These are phyloP conservation scores for Leptinotarsa undecemlineata DNA, from an alignment of 1,140 invertebrate species.

Conservation along the genomic window DNA sequence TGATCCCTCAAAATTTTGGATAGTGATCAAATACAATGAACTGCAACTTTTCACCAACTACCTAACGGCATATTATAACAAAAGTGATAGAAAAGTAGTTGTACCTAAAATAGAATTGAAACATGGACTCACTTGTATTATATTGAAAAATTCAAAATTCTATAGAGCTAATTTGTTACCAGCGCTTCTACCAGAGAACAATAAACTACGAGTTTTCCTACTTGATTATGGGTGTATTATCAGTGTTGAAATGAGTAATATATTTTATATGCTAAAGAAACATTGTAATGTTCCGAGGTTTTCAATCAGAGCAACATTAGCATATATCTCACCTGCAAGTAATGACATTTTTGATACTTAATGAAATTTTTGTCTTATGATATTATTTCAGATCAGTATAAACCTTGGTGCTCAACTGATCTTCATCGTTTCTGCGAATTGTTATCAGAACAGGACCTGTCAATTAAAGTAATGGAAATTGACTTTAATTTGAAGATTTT, in stretches of 20 bases:
- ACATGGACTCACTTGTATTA: slow-evolving; percentile 1
- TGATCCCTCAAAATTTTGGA: slow-evolving; percentile 20
- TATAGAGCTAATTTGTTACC: slow-evolving; percentile 10
- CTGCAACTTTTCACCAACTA: slow-evolving; percentile 9
- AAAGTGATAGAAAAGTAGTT: neutral
- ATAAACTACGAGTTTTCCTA: slow-evolving; percentile 8
- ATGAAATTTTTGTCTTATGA: neutral
- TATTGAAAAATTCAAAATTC: neutral
- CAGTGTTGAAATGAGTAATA: neutral
- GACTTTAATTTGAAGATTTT: slow-evolving; percentile 11
- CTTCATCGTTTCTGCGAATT: neutral
- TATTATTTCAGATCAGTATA: slow-evolving; percentile 10
- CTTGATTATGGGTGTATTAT: slow-evolving; percentile 5
- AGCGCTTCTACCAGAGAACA: neutral
- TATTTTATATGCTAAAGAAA: slow-evolving; percentile 18
- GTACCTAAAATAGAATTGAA: neutral
- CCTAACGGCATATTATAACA: slow-evolving; percentile 11
- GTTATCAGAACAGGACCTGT: neutral
- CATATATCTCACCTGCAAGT: slow-evolving; percentile 12
- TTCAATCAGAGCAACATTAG: slow-evolving; percentile 13
- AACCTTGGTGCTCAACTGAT: slow-evolving; percentile 1
- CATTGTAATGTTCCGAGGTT: slow-evolving; percentile 19
- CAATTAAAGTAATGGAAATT: slow-evolving; percentile 14
- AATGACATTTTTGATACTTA: neutral
- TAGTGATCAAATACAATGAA: slow-evolving; percentile 12